Evolutionary conservation across 2,888 invertebrate genomes (phyloP), one percentile per base, ranked within the genome.

Genomic region (Dynastes tityus): DNA sequence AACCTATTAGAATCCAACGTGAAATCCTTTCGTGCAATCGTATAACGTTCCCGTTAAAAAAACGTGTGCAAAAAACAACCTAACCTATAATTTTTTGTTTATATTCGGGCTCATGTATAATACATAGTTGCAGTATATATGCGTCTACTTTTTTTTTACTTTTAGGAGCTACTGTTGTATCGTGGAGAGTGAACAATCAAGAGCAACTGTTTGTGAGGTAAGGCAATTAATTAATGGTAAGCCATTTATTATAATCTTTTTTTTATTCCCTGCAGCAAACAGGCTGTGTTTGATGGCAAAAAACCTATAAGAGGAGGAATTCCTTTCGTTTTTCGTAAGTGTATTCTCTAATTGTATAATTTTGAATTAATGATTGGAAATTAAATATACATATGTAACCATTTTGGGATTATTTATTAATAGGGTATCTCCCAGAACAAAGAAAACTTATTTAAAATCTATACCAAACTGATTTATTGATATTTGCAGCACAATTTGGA

Each of bases 321-420:
- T 89, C 98, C 98, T 81, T 95, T 98, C 89, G 96, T 98, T 82
- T 98, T 98, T 90, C 98, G 98, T 98, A 93, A 97, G 97, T 95
- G 88, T 83, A 73, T 8, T 11, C 6, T 37, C 8, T 32, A 32
- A 22, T 67, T 67, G 67, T 16, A 9, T n/a, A 13, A 64, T 74
- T 64, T 29, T 29, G 22, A n/a, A 64, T 64, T 29, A 37, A 37
- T 64, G 9, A n/a, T 45, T 13, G 11, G 27, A 9, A 29, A 16
- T 16, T 67, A 29, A 22, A 32, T n/a, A 29, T 45, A 8, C 9
- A 45, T 16, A 16, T 16, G 16, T 8, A 45, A 8, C 8, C 8
- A 8, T 13, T 55, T 55, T 55, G 2, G 6, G 16, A 3, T 16
- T 51, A 51, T 51, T 13, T 13, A 51, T 51, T 0, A 2, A 55